Percentiles rank a stretch among this genome's conserved stretches.
phyloP scores from a whole-genome alignment of 2,888 invertebrate genomes.

The Sipha maydis region DNA sequence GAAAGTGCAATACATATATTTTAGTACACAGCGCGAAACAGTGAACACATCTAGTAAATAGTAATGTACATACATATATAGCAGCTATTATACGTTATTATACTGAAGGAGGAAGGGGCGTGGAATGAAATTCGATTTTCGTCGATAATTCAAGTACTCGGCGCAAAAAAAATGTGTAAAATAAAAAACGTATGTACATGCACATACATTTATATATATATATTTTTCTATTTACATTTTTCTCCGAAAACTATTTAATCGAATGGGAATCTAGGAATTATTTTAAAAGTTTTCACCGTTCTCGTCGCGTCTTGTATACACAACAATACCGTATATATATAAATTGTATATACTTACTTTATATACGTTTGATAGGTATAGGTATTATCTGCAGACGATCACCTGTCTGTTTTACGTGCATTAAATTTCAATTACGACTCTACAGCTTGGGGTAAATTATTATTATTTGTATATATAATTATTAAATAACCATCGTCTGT shows the following conservation, averaged over 20 bases:
- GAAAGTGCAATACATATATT: background rate
- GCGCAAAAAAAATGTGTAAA: background rate
- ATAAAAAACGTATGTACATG: background rate
- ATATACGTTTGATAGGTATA: too few species aligned
- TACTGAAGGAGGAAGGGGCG: background rate
- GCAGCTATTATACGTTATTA: background rate
- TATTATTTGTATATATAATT: background rate
- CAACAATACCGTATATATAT: background rate
- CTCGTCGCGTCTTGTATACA: background rate
- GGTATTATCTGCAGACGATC: background rate
- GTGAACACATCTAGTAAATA: background rate
- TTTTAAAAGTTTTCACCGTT: conserved; percentile 1
- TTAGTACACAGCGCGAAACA: background rate
- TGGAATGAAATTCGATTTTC: background rate
- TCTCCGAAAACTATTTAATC: background rate
- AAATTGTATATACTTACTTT: too few species aligned
- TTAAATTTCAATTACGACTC: conserved; percentile 12
- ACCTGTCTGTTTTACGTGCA: background rate
- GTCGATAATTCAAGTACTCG: background rate
- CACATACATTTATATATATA: too few species aligned
- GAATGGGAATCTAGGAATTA: conserved; percentile 1
- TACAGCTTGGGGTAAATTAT: background rate
- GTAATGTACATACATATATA: background rate
- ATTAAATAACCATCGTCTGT: background rate
- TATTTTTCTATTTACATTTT: too few species aligned